Evolutionary conservation across 2,797 vertebrate genomes (phyloP), one percentile per base, ranked within the genome.

Genomic region (Hozukius guyotensis): DNA sequence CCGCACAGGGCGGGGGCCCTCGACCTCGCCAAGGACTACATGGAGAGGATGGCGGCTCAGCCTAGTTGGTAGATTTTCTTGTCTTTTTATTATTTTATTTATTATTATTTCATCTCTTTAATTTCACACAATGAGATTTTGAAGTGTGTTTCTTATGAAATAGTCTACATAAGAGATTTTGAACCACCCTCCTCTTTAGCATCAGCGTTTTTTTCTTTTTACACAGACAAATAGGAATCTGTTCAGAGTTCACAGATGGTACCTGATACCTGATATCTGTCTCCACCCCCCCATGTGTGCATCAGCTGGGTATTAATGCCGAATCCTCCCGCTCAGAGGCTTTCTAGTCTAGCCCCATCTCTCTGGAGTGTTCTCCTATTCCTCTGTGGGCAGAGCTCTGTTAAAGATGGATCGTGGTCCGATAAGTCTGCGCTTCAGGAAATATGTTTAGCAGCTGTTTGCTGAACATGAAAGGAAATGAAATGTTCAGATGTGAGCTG

Each of bases 1-100:
- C 99, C 99, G 0, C 97, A 99, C 83, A 96, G 97, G 74, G 90
- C 96, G 0, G 97, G 98, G 81, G 98, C 98, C 22, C 92, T 98
- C 42, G 95, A 92, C 79, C 94, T 99, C 92, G 97, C 97, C 87
- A 97, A 93, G 84, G 97, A 99, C 93, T 99, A 99, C 96, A 99
- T 99, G 99, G 98, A 99, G 93, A 97, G 98, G 94, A 99, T 99
- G 99, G 99, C 98, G 0, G 97, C 97, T 91, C 99, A 99, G 96
- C 98, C 99, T 97, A 99, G 97, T 98, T 99, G 99, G 99, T 99
- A 99, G 94, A 96, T 97, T 98, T 97, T 96, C 86, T 91, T 91
- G 64, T 91, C 83, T 93, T 90, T 80, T 93, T 93, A 78, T 85
- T 87, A 32, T 31, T 66, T 49, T 12, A 49, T 66, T 49, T 49